Base-by-base conservation (phyloP, 2,113 vertebrate genomes). In the Syrrhaptes paradoxus region DNA sequence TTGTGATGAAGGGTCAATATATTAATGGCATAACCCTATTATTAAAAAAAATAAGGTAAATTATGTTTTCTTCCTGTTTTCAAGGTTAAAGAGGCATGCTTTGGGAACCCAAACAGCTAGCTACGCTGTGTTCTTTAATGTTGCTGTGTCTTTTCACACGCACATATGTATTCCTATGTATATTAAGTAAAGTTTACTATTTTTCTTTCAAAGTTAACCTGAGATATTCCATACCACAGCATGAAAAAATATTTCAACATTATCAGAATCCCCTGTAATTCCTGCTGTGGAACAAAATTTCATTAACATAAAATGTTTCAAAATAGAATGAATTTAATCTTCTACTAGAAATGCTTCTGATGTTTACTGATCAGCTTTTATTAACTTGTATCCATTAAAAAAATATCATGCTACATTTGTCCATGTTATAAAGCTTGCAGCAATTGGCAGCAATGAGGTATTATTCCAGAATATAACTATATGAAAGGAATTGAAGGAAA, bases 311-410 rank as follows among this genome's bases (percentile, higher is more conserved):
- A 94, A 74, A 63, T 77, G 38, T 84, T 94, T 93, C 51, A 24
- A 73, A 84, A 77, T 19, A 48, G 26, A 43, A 46, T 71, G 14
- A 63, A 93, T 80, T 92, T 92, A 12, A 28, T 80, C 31, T 76
- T 26, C 46, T 55, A 14, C 57, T 92, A 83, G 75, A 93, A 93
- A 86, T 51, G 26, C 43, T 92, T 95, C 86, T 90, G 71, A 88
- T 32, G 43, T 71, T 94, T 93, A 80, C 61, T 85, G 66, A 72
- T 18, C 5, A 29, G 13, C 17, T 95, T 86, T 86, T 86, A 74
- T 89, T 92, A 93, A 83, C 34, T 90, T 94, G 66, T 19, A 71
- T 43, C 48, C 43, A 95, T 92, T 90, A 7, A 55, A 92, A 78
- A 89, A 90, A 46, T 29, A 90, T 76, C 34, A 20, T 46, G 51